Percentiles rank a stretch among this genome's conserved stretches.
These are phyloP conservation scores for Cathartes aura DNA, from an alignment of 2,113 vertebrate species.

Conservation along the genomic window DNA sequence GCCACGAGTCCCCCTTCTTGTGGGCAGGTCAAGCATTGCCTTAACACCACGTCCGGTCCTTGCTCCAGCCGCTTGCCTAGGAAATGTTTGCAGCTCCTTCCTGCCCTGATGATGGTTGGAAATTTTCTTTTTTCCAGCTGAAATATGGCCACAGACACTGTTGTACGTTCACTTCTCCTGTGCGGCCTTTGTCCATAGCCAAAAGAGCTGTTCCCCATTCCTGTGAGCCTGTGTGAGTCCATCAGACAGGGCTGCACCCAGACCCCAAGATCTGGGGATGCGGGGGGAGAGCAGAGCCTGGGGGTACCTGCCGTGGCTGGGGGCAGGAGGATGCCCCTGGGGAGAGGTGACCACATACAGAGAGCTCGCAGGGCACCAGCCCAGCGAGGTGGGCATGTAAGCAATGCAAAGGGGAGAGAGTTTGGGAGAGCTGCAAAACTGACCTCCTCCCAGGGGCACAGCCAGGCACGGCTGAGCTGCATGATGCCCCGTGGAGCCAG, in stretches of 20 bases:
- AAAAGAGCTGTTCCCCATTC: not conserved
- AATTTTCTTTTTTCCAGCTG: not conserved
- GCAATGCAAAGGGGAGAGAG: accelerated
- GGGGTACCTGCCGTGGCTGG: not conserved
- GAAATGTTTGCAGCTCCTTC: not conserved
- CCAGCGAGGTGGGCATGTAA: accelerated
- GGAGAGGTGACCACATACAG: not conserved
- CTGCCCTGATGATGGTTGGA: not conserved
- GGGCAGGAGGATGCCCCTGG: not conserved
- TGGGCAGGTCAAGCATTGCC: not conserved
- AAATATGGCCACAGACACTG: not conserved
- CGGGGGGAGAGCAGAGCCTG: not conserved
- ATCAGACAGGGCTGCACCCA: not conserved
- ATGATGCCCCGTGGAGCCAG: accelerated
- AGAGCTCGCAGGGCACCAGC: not conserved
- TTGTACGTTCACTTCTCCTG: not conserved
- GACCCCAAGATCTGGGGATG: not conserved
- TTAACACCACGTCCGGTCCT: not conserved
- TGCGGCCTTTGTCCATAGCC: not conserved
- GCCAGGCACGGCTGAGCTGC: not conserved
- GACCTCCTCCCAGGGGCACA: not conserved
- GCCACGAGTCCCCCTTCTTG: not conserved
- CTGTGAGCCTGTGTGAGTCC: not conserved
- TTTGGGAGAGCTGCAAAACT: not conserved
- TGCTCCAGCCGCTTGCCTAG: not conserved